Percentiles rank a stretch among this genome's conserved stretches.
Evolutionary conservation across 2,888 invertebrate genomes (phyloP).

Genomic region (Brachylomia viminalis): DNA sequence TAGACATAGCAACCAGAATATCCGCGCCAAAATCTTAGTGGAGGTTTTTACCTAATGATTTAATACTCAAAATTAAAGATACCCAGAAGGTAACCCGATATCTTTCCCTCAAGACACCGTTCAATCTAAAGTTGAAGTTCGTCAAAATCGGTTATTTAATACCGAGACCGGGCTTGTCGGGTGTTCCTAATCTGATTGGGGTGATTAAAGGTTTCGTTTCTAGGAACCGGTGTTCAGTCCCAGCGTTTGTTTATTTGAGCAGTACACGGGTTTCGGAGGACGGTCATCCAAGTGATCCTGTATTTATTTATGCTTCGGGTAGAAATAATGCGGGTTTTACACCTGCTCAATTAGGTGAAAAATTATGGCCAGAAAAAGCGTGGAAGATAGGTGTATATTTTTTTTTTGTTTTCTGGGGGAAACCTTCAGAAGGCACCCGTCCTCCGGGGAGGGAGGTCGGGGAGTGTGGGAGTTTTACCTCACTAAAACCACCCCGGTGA

Average conservation of each 20-base stretch:
- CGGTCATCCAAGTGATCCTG: neutral
- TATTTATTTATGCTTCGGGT: neutral
- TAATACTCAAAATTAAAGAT: neutral
- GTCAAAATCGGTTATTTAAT: constrained; percentile 44
- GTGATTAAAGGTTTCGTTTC: constrained; percentile 33
- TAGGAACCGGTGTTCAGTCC: neutral
- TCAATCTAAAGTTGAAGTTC: constrained; percentile 7
- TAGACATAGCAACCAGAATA: neutral
- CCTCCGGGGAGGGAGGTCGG: too few species aligned
- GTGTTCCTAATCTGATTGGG: constrained; percentile 33
- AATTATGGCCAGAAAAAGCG: neutral
- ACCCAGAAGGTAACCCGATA: constrained; percentile 4
- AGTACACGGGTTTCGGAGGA: constrained; percentile 22
- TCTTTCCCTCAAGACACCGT: neutral
- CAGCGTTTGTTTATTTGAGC: constrained; percentile 26
- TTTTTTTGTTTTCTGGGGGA: too few species aligned
- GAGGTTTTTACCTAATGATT: neutral
- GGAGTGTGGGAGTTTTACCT: too few species aligned
- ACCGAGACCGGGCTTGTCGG: constrained; percentile 17
- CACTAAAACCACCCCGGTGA: too few species aligned
- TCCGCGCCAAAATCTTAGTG: too few species aligned
- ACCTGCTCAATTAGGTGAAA: neutral
- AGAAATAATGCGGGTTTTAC: neutral
- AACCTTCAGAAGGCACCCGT: too few species aligned
- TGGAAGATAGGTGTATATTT: neutral